Base-by-base conservation (phyloP, 2,797 vertebrate species). In the Hemitrygon akajei region DNA sequence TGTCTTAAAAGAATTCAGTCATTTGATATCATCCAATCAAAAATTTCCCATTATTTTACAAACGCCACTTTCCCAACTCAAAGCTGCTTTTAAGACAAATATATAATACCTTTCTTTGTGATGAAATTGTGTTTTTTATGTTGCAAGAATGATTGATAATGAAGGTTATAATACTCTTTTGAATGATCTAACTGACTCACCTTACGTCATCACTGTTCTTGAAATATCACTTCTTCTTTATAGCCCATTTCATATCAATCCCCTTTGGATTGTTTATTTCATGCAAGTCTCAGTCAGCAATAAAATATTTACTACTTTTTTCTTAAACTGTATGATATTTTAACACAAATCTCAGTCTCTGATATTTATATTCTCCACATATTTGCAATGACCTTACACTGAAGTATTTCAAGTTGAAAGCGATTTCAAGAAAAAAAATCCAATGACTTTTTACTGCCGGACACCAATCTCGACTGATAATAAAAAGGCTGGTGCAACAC, bases 401-500 rank as follows among this genome's bases (percentile, higher is more conserved):
- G 66, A 71, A 91, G 27, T 40, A 73, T 73, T 91, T 91, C 37
- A 73, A 91, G 89, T 71, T 20, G 69, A 91, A 66, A 71, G 9
- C 40, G 95, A 95, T 96, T 95, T 95, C 94, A 95, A 95, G 95
- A 95, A 95, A 94, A 94, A 95, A 95, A 94, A 47, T 47, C 91
- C 95, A 58, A 76, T 96, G 94, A 94, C 95, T 96, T 95, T 93
- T 91, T 95, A 94, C 94, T 95, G 95, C 94, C 96, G 95, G 95
- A 95, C 94, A 95, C 95, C 94, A 94, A 94, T 95, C 94, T 95
- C 94, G 56, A 94, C 95, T 95, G 95, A 95, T 95, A 96, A 95
- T 95, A 94, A 95, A 95, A 95, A 93, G 94, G 95, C 93, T 76
- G 91, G 94, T 95, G 94, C 93, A 96, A 96, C 96, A 95, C 94